phyloP scores from a whole-genome alignment of 2,113 vertebrate species.

The Bujurquina vittata region DNA sequence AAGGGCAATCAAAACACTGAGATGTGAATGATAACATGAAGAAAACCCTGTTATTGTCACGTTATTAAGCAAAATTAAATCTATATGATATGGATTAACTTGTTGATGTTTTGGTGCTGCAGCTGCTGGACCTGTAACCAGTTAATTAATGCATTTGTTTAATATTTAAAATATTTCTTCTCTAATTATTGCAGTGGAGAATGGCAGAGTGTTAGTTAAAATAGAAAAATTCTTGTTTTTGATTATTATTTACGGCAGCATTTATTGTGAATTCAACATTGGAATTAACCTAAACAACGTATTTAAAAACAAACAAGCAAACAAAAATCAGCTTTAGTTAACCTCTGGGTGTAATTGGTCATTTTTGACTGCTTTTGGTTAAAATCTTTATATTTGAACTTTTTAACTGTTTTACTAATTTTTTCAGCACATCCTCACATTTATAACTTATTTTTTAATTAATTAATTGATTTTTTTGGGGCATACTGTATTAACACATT shows the following conservation, averaged over 20 bases:
- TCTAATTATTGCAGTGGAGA: neutral
- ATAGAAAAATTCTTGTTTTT: neutral
- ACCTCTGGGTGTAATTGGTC: too few species aligned
- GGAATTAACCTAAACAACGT: neutral
- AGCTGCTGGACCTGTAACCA: neutral
- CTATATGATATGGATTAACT: too few species aligned
- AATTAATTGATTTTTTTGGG: too few species aligned
- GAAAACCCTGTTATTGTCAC: neutral
- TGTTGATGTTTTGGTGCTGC: neutral
- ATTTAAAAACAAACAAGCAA: too few species aligned
- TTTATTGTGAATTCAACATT: neutral
- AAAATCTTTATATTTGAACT: too few species aligned
- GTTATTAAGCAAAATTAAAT: neutral
- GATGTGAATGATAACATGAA: neutral
- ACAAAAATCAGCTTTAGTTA: too few species aligned
- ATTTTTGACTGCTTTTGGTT: too few species aligned
- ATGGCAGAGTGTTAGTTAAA: neutral
- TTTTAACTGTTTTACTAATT: too few species aligned
- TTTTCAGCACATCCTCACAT: too few species aligned
- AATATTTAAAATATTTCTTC: neutral
- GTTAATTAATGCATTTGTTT: neutral
- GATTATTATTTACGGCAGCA: neutral
- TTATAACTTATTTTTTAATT: too few species aligned
- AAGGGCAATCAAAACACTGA: neutral
- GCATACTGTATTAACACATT: too few species aligned